Evolutionary conservation across 1,140 invertebrate genomes (phyloP), one percentile per base, ranked within the genome.

Genomic region (Leptopilina clavipes): DNA sequence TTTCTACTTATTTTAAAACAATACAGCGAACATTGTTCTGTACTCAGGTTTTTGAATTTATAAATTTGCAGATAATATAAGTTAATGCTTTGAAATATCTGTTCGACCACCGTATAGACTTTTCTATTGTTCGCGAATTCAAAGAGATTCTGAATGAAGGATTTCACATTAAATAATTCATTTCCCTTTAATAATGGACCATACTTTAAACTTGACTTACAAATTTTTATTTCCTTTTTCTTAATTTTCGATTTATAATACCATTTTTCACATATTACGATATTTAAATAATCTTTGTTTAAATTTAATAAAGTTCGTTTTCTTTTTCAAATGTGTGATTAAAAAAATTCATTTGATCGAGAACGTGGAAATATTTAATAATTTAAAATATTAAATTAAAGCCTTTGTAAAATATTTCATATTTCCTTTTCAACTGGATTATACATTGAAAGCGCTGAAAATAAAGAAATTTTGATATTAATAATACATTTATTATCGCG

Each of bases 141-240:
- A 52, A 52, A 52, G 48, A 52, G 48, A 52, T 52, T 52, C 3
- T 17, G n/a, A 52, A 52, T 52, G 17, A 52, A 52, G 48, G 48
- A n/a, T n/a, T 17, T 17, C 48, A n/a, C n/a, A 17, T 52, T 17
- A 52, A 52, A 52, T 52, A 17, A 52, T 17, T 52, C n/a, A 52
- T 52, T n/a, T 5, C n/a, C 7, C 6, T n/a, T 12, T 52, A n/a
- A 52, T 52, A 52, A 52, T 52, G 14, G 11, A n/a, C 3, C 48
- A 17, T 1, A 52, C 17, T 17, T 52, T 8, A 52, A 17, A 17
- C 48, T 52, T 52, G 8, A 6, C 48, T 52, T 52, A 17, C 3
- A 52, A 52, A n/a, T 52, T 17, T 52, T 17, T 52, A 17, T 7
- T 52, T 52, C 45, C 1, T 17, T 52, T 17, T 52, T n/a, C n/a